These are phyloP conservation scores for Rhabdophis nuchalis DNA, from an alignment of 2,797 vertebrate genomes.

Conservation along the genomic window DNA sequence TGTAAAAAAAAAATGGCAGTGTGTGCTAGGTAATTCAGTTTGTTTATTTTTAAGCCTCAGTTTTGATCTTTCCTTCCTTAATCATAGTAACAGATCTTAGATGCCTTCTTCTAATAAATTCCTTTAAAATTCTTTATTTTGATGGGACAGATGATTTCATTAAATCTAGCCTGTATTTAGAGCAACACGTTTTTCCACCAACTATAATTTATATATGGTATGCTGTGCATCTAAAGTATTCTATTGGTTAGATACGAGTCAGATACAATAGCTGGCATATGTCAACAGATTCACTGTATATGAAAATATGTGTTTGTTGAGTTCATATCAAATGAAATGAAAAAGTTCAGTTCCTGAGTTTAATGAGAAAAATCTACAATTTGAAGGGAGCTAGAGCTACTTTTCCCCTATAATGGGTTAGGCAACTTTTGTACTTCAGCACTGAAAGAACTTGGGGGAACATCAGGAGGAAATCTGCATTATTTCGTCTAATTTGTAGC, in stretches of 20 bases:
- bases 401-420: constrained; percentile 6
- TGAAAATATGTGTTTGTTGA: constrained; percentile 39
- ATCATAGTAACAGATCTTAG: background rate
- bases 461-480: constrained; percentile 48
- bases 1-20: constrained; percentile 39
- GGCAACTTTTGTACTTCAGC: constrained; percentile 18
- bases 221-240: constrained; percentile 50
- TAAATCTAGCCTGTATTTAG: constrained; percentile 24
- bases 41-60: background rate
- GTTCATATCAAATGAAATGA: background rate
- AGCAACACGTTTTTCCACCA: constrained; percentile 51
- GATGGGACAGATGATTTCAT: constrained; percentile 28
- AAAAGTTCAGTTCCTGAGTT: constrained; percentile 15
- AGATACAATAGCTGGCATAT: constrained; percentile 61
- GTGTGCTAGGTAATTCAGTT: background rate
- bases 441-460: constrained; percentile 38
- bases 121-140: background rate
- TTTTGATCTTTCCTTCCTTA: constrained; percentile 7
- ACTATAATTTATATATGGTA: constrained; percentile 57
- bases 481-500: constrained; percentile 60
- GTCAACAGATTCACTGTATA: constrained; percentile 55
- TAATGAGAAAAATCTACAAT: constrained; percentile 20
- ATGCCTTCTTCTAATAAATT: constrained; percentile 20
- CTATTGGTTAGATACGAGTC: constrained; percentile 61
- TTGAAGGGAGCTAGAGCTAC: constrained; percentile 1